phyloP scores from a whole-genome alignment of 2,113 vertebrate genomes.

The Sapayoa aenigma region DNA sequence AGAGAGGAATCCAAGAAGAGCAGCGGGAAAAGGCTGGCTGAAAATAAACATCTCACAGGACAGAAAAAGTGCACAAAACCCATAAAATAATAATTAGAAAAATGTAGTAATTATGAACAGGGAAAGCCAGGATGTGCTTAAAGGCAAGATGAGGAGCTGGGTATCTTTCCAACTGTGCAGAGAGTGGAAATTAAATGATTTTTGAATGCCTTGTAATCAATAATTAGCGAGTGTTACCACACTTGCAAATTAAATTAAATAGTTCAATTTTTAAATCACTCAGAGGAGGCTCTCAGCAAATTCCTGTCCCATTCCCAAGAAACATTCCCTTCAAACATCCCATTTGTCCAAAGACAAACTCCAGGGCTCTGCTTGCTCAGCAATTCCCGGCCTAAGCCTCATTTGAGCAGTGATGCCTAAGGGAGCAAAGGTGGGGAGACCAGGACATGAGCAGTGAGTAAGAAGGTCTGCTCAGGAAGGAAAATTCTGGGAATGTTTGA shows the following conservation, averaged over 20 bases:
- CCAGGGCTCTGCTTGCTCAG: neutral
- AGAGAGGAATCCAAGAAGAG: neutral
- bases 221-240: neutral
- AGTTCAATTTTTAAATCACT: neutral
- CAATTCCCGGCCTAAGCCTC: neutral
- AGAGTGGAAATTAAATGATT: neutral
- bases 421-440: neutral
- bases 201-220: neutral
- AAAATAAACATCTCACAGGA: neutral
- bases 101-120: neutral
- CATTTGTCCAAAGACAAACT: neutral
- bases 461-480: constrained; percentile 10
- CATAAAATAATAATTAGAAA: neutral
- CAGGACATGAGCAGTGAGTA: neutral
- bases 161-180: neutral
- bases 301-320: neutral
- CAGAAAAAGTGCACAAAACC: neutral
- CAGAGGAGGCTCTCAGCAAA: neutral
- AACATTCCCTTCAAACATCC: neutral
- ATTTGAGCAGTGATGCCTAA: fast-evolving
- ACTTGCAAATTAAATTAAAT: neutral
- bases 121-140: neutral
- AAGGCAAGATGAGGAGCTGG: neutral
- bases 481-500: neutral
- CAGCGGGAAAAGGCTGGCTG: neutral